Evolutionary conservation across 2,888 invertebrate genomes (phyloP), one percentile per base, ranked within the genome.

Genomic region (Lasioglossum villosulum): DNA sequence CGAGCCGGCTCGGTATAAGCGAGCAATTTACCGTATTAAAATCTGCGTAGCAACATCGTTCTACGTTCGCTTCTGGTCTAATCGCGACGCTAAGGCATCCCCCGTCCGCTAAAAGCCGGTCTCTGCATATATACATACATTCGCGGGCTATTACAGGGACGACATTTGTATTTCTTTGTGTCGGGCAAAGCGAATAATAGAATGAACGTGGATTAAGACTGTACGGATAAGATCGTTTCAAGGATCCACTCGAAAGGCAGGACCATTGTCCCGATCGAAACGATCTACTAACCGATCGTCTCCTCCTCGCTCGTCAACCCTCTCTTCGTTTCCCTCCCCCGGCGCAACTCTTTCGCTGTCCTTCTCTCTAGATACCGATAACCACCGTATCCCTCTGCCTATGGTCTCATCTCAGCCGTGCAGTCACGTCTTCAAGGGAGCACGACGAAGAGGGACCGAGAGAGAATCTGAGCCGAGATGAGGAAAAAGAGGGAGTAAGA

Each of bases 321-420:
- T 89, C 86, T 84, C 88, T 39, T 82, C 86, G 82, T 71, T 83
- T 75, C 75, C 71, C 73, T 48, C 72, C 19, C 68, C 27, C 56
- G 71, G 14, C 42, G 70, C 70, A 63, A 76, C 42, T 37, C 70
- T 56, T 80, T 79, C 78, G 79, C 78, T 85, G 70, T 77, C 81
- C 78, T 89, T 88, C 70, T 12, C 37, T 63, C 80, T 75, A 70
- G 83, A 78, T 75, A 80, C 75, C 87, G 84, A 80, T 84, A 78
- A 87, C 78, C 87, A 80, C 78, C 88, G 81, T 85, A 85, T 87
- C 87, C 87, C 81, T 82, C 84, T 83, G 88, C 80, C 85, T 85
- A 88, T 78, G 80, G 89, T 90, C 88, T 92, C 92, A 90, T 92
- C 91, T 92, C 90, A 81, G 88, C 88, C 91, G 89, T 88, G 87